These are phyloP conservation scores for Clarias fuscus DNA, from an alignment of 2,797 vertebrate species.

Conservation along the genomic window DNA sequence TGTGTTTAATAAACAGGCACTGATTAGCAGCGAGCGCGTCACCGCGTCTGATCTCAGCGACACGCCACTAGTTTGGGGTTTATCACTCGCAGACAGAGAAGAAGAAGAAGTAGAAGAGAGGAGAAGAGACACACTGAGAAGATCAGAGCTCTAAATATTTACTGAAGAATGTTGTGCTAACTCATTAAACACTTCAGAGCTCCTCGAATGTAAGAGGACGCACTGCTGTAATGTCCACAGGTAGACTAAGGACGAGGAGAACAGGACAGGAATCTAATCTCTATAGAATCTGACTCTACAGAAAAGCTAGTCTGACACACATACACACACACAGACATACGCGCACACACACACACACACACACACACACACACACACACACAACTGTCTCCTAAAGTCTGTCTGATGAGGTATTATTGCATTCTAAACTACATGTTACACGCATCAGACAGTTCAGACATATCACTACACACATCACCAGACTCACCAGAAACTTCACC, in stretches of 20 bases:
- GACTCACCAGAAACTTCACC: too few relatives aligned
- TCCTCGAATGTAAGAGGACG: not conserved
- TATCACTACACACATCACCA: too few relatives aligned
- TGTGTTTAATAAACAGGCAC: conserved; percentile 45
- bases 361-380: not conserved
- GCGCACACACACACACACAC: not conserved
- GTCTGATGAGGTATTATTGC: not conserved
- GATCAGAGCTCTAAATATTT: conserved; percentile 1
- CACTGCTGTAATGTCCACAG: not conserved
- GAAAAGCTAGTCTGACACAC: not conserved
- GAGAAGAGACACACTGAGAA: not conserved
- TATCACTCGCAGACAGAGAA: not conserved
- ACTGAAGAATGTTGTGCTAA: not conserved
- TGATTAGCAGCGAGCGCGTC: conserved; percentile 29
- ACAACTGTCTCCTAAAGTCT: not conserved
- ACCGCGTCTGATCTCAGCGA: not conserved
- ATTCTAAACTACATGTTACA: too few relatives aligned
- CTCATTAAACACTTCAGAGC: not conserved
- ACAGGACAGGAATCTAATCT: not conserved
- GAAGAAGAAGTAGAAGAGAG: not conserved
- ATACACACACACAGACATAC: too few relatives aligned
- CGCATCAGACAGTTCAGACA: too few relatives aligned
- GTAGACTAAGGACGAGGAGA: not conserved
- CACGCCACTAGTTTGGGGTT: not conserved
- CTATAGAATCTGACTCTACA: not conserved